These are phyloP conservation scores for Thunnus thynnus DNA, from an alignment of 2,113 vertebrate genomes.

Conservation along the genomic window DNA sequence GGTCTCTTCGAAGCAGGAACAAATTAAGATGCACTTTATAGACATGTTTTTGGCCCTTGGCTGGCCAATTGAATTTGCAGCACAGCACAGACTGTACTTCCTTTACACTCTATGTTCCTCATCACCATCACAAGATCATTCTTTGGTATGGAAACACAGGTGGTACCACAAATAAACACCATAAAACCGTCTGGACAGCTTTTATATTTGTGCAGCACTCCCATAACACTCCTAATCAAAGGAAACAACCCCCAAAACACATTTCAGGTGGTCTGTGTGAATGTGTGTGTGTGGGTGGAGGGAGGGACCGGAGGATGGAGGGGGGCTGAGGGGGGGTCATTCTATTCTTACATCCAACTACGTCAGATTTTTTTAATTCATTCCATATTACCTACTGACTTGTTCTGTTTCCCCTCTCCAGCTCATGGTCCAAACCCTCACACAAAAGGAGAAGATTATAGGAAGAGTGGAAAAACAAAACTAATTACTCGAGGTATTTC, in stretches of 20 bases:
- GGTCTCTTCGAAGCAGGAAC: conserved; percentile 52
- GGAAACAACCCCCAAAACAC: conserved; percentile 80
- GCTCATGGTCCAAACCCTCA: conserved; percentile 62
- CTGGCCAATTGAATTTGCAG: conserved; percentile 13
- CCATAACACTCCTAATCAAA: conserved; percentile 81
- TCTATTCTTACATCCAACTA: conserved; percentile 73
- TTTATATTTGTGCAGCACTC: conserved; percentile 77
- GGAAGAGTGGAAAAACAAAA: conserved; percentile 81
- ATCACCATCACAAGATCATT: conserved; percentile 66
- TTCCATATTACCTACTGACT: conserved; percentile 65
- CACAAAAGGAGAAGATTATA: conserved; percentile 79
- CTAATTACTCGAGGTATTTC: conserved; percentile 83
- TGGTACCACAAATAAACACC: conserved; percentile 83
- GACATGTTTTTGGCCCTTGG: conserved; percentile 49
- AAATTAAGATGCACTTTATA: conserved; percentile 64
- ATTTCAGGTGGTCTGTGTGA: conserved; percentile 78
- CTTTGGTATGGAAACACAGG: conserved; percentile 79
- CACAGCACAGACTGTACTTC: conserved; percentile 55
- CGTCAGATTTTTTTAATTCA: conserved; percentile 71
- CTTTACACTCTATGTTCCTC: conserved; percentile 64
- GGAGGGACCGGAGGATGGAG: neutral
- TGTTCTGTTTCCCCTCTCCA: conserved; percentile 49
- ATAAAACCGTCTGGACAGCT: conserved; percentile 75
- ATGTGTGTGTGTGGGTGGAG: conserved; percentile 3
- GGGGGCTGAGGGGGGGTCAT: conserved; percentile 40